Evolutionary conservation across 2,888 invertebrate species (phyloP), one percentile per base, ranked within the genome.

Genomic region (Parasteatoda lunata): DNA sequence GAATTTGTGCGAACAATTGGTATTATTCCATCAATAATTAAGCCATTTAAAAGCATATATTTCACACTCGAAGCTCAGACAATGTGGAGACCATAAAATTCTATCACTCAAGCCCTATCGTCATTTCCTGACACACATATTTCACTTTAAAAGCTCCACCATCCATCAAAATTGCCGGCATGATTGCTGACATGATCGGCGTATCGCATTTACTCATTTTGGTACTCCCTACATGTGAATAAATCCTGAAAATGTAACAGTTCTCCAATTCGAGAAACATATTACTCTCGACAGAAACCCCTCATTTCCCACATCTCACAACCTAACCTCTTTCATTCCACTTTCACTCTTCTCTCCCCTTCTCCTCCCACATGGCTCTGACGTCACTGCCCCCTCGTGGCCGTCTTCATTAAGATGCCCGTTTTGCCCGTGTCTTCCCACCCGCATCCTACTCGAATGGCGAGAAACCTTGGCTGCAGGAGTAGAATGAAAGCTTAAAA

Each of bases 381-480:
- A 80, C 72, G 80, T 66, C 80, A 72, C 66, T 30, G 45, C 66
- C 70, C 48, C 70, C 48, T 47, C 70, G 70, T 49, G 66, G 66
- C 69, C 48, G 66, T 71, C 77, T 83, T 83, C 83, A 83, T 83
- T 81, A 81, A 81, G 69, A 81, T 80, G 72, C 80, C 71, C 51
- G 69, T 54, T 11, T 69, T 45, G 11, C 54, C 66, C 68, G n/a
- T 49, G 65, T 45, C 73, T n/a, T 45, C 76, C 49, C 59, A 11
- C 76, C 51, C 64, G 3, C 65, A 9, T 49, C 5, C 66, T 30
- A n/a, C 76, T 9, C 65, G 7, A 59, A n/a, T 59, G 30, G 30
- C 30, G 30, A 30, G 30, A 30, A 30, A 30, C 13, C 59, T n/a
- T 13, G 11, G 54, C 4, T 59, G 59, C 59, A 59, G 3, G 45